A percentile compares a stretch with the other conserved stretches of the same genome.
phyloP scores from a whole-genome alignment of 1,140 invertebrate genomes.

The Pollicipes pollicipes region DNA sequence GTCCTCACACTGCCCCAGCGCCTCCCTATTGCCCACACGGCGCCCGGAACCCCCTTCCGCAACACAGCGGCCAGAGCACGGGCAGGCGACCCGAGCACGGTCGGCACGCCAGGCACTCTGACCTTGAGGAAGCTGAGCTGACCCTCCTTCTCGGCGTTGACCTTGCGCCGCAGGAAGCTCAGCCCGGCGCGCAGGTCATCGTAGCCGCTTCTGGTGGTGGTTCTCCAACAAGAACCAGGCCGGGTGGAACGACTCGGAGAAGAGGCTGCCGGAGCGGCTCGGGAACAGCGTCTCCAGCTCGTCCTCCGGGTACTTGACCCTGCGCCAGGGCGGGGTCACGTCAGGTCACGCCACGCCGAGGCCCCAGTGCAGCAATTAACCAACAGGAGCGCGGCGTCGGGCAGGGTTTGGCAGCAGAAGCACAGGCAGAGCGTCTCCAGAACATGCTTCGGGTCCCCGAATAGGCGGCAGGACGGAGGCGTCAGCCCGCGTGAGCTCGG shows the following conservation, averaged over 20 bases:
- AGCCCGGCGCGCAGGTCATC: slow-evolving; percentile 81
- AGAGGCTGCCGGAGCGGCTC: slow-evolving; percentile 69
- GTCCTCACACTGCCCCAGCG: too few relatives aligned
- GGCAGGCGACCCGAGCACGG: too few relatives aligned
- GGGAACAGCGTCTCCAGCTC: slow-evolving; percentile 81
- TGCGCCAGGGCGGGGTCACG: neutral
- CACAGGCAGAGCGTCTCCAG: too few relatives aligned
- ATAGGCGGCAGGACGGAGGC: too few relatives aligned
- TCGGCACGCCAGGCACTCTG: slow-evolving; percentile 9
- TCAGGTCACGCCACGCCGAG: neutral
- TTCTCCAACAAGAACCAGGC: slow-evolving; percentile 92
- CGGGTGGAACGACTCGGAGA: slow-evolving; percentile 81
- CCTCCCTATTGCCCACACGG: too few relatives aligned
- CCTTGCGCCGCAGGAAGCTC: slow-evolving; percentile 59
- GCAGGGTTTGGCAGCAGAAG: too few relatives aligned
- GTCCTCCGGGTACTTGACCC: slow-evolving; percentile 46
- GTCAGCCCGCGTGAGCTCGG: too few relatives aligned
- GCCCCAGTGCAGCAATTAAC: slow-evolving; percentile 1
- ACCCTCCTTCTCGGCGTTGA: slow-evolving; percentile 75
- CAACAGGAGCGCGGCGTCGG: slow-evolving; percentile 9
- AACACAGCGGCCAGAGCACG: too few relatives aligned
- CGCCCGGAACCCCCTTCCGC: too few relatives aligned
- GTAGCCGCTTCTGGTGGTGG: slow-evolving; percentile 76
- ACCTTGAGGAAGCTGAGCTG: slow-evolving; percentile 81
- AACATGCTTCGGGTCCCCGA: too few relatives aligned